These are phyloP conservation scores for Ifrita kowaldi DNA, from an alignment of 2,113 vertebrate species.

Conservation along the genomic window DNA sequence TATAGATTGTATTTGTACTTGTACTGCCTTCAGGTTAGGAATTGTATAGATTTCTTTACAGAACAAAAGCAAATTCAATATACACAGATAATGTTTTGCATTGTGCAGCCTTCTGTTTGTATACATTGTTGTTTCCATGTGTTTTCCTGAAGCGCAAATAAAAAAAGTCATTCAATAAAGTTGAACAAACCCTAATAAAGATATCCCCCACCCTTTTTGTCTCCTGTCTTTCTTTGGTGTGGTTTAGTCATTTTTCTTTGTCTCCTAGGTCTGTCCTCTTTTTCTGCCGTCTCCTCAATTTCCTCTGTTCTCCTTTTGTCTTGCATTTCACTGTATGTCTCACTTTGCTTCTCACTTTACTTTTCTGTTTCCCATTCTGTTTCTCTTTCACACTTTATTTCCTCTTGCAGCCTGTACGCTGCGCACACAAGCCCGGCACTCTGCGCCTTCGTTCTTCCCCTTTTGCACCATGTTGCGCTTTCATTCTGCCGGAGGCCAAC, in stretches of 20 bases:
- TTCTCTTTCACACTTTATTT: no score
- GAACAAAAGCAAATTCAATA: neutral
- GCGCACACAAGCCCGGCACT: no score
- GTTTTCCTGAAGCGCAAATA: neutral
- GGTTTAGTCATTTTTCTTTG: neutral
- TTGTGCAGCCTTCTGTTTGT: neutral
- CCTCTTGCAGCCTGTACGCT: no score
- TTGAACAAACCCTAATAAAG: neutral
- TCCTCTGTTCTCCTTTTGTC: neutral
- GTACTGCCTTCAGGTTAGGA: neutral
- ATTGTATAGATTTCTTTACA: neutral
- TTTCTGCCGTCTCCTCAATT: neutral
- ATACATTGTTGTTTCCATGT: neutral
- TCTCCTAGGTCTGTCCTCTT: neutral
- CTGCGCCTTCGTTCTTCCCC: no score
- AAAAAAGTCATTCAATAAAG: neutral
- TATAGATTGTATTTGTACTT: neutral
- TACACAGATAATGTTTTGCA: neutral
- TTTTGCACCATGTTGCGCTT: no score
- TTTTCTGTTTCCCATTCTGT: neutral
- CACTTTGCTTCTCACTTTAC: neutral
- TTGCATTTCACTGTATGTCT: neutral
- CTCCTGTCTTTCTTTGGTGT: neutral
- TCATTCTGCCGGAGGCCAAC: no score
- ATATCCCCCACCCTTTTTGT: neutral